A percentile compares a stretch with the other conserved stretches of the same genome.
phyloP scores from a whole-genome alignment of 2,797 vertebrate genomes.

The Cuniculus paca region DNA sequence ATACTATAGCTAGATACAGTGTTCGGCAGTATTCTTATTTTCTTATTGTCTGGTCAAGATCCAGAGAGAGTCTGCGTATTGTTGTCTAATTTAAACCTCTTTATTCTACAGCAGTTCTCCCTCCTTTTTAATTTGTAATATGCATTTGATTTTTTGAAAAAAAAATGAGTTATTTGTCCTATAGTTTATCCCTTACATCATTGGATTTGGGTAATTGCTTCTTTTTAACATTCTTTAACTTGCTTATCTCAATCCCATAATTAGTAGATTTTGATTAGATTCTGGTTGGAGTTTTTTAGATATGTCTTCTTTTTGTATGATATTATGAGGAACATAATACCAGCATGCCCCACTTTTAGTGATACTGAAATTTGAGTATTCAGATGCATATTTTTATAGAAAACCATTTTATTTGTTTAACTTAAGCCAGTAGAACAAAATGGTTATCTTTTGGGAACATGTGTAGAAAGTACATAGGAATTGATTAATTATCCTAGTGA shows the following conservation, averaged over 20 bases:
- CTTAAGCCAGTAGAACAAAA: neutral
- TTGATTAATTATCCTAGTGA: neutral
- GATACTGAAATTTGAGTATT: neutral
- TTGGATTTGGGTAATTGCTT: conserved; percentile 8
- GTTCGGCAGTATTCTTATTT: neutral
- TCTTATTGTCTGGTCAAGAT: neutral
- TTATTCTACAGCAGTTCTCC: neutral
- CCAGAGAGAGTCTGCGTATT: neutral
- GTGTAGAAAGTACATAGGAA: neutral
- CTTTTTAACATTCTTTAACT: neutral
- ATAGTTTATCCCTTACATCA: neutral
- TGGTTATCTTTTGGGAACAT: neutral
- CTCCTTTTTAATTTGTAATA: conserved; percentile 25
- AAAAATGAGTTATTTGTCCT: neutral
- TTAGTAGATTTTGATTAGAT: conserved; percentile 3
- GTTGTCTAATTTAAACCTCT: neutral
- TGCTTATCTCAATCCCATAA: neutral
- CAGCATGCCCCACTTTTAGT: neutral
- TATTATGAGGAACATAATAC: neutral
- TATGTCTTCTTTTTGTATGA: neutral
- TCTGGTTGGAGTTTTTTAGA: conserved; percentile 12
- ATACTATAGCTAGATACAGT: neutral
- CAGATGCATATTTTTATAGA: neutral
- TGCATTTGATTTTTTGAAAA: neutral
- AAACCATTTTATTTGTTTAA: neutral